Evolutionary conservation across 1,140 invertebrate genomes (phyloP), one percentile per base, ranked within the genome.

Genomic region (Drosophila biarmipes): DNA sequence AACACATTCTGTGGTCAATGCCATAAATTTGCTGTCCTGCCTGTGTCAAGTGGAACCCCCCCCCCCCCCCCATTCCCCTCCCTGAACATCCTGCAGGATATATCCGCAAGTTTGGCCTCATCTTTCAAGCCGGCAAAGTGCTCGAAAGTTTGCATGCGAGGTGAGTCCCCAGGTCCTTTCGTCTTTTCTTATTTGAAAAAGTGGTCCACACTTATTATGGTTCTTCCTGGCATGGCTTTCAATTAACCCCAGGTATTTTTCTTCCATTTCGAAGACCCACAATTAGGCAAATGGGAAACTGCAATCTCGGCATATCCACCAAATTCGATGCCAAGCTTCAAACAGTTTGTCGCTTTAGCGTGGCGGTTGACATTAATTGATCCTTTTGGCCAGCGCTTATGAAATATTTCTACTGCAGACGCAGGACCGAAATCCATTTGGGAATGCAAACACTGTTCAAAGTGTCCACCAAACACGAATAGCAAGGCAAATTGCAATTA

Each of bases 401-500:
- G 84, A 87, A 78, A 82, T 73, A 87, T 82, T 82, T 87, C 64
- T 48, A 31, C 51, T 40, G 53, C 59, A 78, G 56, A 79, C 68
- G 54, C 58, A 55, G 64, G 56, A 8, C 63, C 63, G 68, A 87
- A 86, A 82, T 77, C 68, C 64, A 87, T 86, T 86, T 81, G 53
- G 61, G 49, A 69, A 62, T 62, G 76, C 80, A 77, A 85, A 68
- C 68, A 85, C 56, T 61, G 73, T 81, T 86, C 67, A 87, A 67
- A 66, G 56, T 80, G 73, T 75, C 49, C 45, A 37, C 49, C 19
- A 35, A 29, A 62, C 71, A 73, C 52, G 52, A 68, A 58, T 57
- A 49, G 31, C 49, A 81, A 69, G 57, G 43, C 58, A 81, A 87
- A 86, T 87, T 86, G 82, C 82, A 81, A 86, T 86, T 84, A 85